phyloP scores from a whole-genome alignment of 2,797 vertebrate species.

The Hylomyscus alleni region DNA sequence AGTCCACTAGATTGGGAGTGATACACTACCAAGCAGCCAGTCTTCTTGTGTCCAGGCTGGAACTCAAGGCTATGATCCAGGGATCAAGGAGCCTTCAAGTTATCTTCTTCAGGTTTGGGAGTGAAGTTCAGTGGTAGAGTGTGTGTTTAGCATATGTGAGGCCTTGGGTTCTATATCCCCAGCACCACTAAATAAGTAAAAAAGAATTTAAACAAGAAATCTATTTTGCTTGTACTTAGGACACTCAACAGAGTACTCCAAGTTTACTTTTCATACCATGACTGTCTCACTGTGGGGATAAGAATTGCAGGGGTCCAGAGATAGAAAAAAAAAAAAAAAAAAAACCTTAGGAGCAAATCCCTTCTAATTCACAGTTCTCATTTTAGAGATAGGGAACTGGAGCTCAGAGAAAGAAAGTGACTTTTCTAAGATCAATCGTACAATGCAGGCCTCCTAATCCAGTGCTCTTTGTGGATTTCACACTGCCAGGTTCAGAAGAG shows the following conservation, averaged over 20 bases:
- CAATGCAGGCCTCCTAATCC: background rate
- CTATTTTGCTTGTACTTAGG: background rate
- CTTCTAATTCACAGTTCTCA: background rate
- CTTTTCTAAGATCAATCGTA: conserved; percentile 38
- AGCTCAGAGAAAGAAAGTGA: conserved; percentile 23
- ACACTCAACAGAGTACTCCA: background rate
- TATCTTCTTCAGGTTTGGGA: background rate
- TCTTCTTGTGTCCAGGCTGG: background rate
- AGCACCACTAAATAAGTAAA: background rate
- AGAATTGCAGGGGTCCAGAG: conserved; percentile 58
- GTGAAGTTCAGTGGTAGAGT: background rate
- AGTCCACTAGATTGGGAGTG: background rate
- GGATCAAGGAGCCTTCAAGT: conserved; percentile 14
- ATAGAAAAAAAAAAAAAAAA: conserved; percentile 49
- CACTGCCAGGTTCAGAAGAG: background rate
- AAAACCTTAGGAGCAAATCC: conserved; percentile 14
- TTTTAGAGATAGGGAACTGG: conserved; percentile 45
- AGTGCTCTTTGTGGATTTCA: background rate
- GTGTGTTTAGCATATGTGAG: background rate
- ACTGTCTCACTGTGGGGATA: conserved; percentile 6
- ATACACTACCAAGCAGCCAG: background rate
- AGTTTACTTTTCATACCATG: conserved; percentile 31
- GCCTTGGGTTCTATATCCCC: background rate
- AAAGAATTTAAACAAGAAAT: background rate
- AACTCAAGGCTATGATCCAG: background rate